Percentiles rank a stretch among this genome's conserved stretches.
phyloP scores from a whole-genome alignment of 2,888 invertebrate species.

The Lasioglossum figueresi region DNA sequence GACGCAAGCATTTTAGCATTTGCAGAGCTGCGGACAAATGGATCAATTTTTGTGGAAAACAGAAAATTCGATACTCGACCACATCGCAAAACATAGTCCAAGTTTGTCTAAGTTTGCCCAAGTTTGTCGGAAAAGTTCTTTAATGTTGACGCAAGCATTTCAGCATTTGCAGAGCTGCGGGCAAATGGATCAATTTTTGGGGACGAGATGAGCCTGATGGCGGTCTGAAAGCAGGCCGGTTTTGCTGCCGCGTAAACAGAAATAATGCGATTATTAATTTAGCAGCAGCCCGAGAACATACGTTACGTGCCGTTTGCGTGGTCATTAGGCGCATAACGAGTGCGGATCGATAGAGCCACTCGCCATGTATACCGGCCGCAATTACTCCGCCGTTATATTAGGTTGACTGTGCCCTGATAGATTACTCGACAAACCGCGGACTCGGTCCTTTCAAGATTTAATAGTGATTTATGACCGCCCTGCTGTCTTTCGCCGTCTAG shows the following conservation, averaged over 20 bases:
- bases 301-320: slow-evolving; percentile 61
- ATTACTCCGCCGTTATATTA: slow-evolving; percentile 74
- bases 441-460: slow-evolving; percentile 79
- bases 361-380: slow-evolving; percentile 66
- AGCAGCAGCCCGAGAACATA: slow-evolving; percentile 44
- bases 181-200: neutral
- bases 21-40: neutral
- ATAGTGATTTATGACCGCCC: slow-evolving; percentile 78
- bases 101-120: no score
- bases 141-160: no score
- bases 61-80: no score
- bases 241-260: slow-evolving; percentile 12
- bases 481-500: neutral
- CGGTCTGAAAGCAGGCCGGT: neutral
- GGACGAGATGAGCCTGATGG: neutral
- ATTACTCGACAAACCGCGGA: slow-evolving; percentile 77
- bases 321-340: slow-evolving; percentile 68
- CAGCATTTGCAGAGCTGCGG: neutral
- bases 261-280: slow-evolving; percentile 66
- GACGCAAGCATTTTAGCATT: neutral
- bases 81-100: no score
- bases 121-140: no score
- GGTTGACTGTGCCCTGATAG: slow-evolving; percentile 76
- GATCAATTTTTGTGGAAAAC: neutral
- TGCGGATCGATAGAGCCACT: slow-evolving; percentile 74